Conservation (phyloP, 2,888 invertebrate genomes). For the Tenodera sinensis region DNA sequence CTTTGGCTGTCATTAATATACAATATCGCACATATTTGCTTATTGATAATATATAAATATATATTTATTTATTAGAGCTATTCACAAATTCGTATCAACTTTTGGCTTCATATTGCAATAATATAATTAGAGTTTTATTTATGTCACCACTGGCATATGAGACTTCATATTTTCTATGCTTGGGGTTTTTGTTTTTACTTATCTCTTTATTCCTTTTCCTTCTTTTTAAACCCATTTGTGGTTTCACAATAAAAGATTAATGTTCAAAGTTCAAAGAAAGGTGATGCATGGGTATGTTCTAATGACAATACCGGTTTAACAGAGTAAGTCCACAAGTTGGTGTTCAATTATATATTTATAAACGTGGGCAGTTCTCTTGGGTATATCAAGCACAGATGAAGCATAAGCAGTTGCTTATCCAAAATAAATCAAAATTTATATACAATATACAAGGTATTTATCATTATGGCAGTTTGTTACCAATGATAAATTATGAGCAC, state of each 20-base stretch:
- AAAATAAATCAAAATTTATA: background rate
- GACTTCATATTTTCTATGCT: background rate
- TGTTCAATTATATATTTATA: background rate
- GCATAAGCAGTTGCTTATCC: background rate
- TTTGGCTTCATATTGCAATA: slow-evolving; percentile 17
- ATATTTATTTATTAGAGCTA: background rate
- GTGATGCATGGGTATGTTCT: background rate
- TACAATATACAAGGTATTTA: background rate
- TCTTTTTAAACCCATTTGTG: background rate
- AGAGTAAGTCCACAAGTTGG: background rate
- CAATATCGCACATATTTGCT: background rate
- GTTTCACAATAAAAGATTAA: background rate
- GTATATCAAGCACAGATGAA: background rate
- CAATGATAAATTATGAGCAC: background rate
- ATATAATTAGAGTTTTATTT: background rate
- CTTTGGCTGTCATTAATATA: background rate
- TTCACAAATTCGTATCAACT: slow-evolving; percentile 10
- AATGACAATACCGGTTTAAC: background rate
- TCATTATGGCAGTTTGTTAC: background rate
- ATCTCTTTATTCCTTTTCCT: background rate
- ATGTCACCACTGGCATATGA: background rate
- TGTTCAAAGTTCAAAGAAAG: background rate
- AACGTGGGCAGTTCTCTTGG: background rate
- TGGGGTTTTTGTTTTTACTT: too few relatives aligned
- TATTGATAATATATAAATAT: slow-evolving; percentile 7